Conservation (phyloP, 2,797 vertebrate species). For the Phrynocephalus forsythii region DNA sequence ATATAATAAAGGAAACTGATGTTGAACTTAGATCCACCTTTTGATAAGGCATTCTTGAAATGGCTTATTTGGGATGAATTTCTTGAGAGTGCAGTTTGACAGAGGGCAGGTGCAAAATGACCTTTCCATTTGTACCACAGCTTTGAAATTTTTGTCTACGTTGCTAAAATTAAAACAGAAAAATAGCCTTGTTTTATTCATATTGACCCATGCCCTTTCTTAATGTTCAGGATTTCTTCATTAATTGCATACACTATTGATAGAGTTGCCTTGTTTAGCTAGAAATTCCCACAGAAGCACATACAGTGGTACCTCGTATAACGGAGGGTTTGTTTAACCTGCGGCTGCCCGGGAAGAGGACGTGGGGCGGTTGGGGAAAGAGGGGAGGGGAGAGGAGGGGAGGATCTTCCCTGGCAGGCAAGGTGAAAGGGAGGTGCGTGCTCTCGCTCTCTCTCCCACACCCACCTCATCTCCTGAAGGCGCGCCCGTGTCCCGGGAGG, state of each 20-base stretch:
- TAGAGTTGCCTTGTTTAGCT: background rate
- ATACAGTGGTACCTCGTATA: no score
- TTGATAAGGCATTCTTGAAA: slow-evolving; percentile 37
- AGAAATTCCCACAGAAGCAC: background rate
- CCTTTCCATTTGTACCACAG: slow-evolving; percentile 21
- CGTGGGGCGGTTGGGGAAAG: no score
- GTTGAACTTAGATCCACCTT: slow-evolving; percentile 30
- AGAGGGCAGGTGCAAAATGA: slow-evolving; percentile 21
- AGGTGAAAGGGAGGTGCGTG: no score
- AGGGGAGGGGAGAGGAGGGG: no score
- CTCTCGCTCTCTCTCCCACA: no score
- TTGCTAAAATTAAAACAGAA: background rate
- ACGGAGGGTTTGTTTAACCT: no score
- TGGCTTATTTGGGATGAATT: slow-evolving; percentile 22
- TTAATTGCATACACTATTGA: slow-evolving; percentile 15
- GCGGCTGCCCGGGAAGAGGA: no score
- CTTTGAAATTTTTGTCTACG: slow-evolving; percentile 6
- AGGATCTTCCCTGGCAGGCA: no score
- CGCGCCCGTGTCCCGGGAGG: no score
- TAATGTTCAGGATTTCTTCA: slow-evolving; percentile 13
- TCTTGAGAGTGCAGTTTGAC: slow-evolving; percentile 31
- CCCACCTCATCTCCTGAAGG: no score
- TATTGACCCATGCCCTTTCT: background rate
- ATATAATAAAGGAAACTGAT: slow-evolving; percentile 15
- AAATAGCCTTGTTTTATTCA: slow-evolving; percentile 14